Evolutionary conservation across 2,888 invertebrate genomes (phyloP), one percentile per base, ranked within the genome.

Genomic region (Scaeva pyrastri): DNA sequence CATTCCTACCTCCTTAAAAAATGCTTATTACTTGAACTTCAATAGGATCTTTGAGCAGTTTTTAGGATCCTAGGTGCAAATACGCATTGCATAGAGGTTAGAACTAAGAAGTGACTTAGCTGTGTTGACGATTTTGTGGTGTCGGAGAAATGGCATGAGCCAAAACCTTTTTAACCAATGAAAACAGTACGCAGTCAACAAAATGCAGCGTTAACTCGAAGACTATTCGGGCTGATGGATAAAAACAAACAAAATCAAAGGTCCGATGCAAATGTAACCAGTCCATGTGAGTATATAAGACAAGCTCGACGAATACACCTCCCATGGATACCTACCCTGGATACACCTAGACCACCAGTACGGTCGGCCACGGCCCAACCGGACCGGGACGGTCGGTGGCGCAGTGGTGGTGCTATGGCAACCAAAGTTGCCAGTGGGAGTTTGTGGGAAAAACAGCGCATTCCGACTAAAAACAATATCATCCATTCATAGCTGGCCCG

Each of bases 401-500:
- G 39, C 39, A 2, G 39, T 10, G 39, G 39, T 11, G 10, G 10
- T 10, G 43, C 10, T 5, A 19, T 11, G 31, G 21, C 45, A 11
- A 66, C 14, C 5, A 12, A 16, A 74, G 43, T n/a, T 43, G 19
- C 41, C 21, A 36, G 16, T 0, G 36, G 21, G 23, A 2, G 36
- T 50, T 36, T 68, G 62, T 19, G 26, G 19, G 55, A 55, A 68
- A 36, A 75, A 68, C 60, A 64, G 11, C 50, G 70, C 60, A 75
- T 85, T 76, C 56, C 31, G 56, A 62, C 62, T 64, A 62, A 81
- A 85, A 86, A 81, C 85, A 80, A 76, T 80, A 85, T 77, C 72
- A 81, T 73, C 76, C 81, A 85, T 85, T 85, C 85, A 85, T 80
- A 73, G 76, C 76, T 72, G 80, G 80, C 85, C 75, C 58, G 81